Base-by-base conservation (phyloP, 2,888 invertebrate species). In the Drosophila mettleri region DNA sequence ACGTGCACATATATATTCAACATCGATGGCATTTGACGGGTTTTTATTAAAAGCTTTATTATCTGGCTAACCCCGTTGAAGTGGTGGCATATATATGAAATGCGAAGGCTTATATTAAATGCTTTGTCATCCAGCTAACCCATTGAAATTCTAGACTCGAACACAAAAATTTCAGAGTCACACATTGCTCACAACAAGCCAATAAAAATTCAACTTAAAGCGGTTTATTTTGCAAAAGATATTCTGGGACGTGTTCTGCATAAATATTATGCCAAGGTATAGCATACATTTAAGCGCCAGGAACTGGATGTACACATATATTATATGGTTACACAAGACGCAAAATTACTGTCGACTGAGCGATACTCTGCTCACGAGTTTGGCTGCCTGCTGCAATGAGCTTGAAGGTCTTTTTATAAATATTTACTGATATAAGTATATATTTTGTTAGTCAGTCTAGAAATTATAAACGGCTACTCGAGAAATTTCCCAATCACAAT, bases 201-300 rank as follows among this genome's bases (percentile, higher is more conserved):
- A 85, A 85, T 85, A 88, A 85, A 87, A 86, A 88, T 82, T 86
- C 85, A 88, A 86, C 86, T 83, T 76, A 83, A 83, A 83, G 85
- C 82, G 75, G 69, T 66, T 74, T 75, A 81, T 87, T 74, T 84
- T 74, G 74, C 67, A 71, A 72, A 75, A 79, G 67, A 79, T 73
- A 85, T 76, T 68, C 68, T 46, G 58, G 54, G 67, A 85, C 85
- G 88, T 80, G 85, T 78, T 70, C 55, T 68, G 88, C 88, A 85
- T 85, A 80, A 80, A 85, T 75, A 81, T 75, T 36, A 68, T 58
- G 63, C 41, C 33, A 62, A 81, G 78, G 75, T 83, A 69, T 76
- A 73, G 78, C 78, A 77, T 77, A 80, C 78, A 54, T 52, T 70
- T 53, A 29, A 70, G 78, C 70, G 59, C 18, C 43, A n/a, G 27